Evolutionary conservation across 2,113 vertebrate genomes (phyloP).

Genomic region (Mystacornis crossleyi): DNA sequence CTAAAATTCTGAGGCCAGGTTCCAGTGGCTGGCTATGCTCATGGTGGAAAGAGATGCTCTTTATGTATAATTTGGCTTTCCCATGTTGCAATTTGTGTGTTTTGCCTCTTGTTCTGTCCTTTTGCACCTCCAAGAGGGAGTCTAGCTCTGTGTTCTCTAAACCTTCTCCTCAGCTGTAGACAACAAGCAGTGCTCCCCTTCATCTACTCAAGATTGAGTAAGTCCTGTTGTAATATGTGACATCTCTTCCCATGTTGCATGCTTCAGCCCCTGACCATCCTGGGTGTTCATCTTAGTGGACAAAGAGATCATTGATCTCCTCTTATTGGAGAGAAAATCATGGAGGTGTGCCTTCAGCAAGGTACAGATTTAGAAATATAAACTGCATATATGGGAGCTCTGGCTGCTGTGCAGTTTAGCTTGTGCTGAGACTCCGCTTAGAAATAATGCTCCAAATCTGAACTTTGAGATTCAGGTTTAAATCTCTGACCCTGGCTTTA

Average conservation of each 20-base stretch:
- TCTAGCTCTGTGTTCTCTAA: not conserved
- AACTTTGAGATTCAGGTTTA: not conserved
- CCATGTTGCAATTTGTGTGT: not conserved
- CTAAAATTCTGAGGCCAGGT: not conserved
- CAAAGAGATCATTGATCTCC: not conserved
- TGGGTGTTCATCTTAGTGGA: not conserved
- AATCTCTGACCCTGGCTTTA: not conserved
- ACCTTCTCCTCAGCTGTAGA: not conserved
- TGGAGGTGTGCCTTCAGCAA: not conserved
- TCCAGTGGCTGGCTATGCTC: not conserved
- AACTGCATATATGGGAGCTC: not conserved
- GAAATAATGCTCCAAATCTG: not conserved
- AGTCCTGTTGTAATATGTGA: not conserved
- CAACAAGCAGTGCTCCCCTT: not conserved
- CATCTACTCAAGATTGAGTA: not conserved
- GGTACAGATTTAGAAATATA: not conserved
- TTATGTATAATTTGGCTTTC: not conserved
- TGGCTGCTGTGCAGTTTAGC: not conserved
- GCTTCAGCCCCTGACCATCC: not conserved
- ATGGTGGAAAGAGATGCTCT: not conserved
- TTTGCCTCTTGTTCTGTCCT: not conserved
- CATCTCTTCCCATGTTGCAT: rapidly evolving
- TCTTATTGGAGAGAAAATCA: not conserved
- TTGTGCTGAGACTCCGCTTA: not conserved
- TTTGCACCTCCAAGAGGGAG: not conserved